These are phyloP conservation scores for Catocala fraxini DNA, from an alignment of 2,888 invertebrate genomes.

Conservation along the genomic window DNA sequence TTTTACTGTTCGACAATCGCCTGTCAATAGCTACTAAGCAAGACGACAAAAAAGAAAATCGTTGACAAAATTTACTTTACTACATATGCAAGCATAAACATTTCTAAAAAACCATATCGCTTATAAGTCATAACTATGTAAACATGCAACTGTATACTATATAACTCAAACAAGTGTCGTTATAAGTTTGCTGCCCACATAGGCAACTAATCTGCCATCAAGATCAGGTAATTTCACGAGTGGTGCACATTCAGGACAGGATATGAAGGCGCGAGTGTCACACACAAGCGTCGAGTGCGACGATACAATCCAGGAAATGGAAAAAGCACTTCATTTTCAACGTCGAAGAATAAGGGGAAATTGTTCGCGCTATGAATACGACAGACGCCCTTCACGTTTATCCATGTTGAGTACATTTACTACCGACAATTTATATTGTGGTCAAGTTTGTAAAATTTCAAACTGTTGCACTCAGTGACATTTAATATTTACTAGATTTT, in stretches of 20 bases:
- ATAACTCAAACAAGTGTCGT: background rate
- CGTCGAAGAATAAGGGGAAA: conserved; percentile 42
- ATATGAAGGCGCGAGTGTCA: conserved; percentile 45
- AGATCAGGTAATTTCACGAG: conserved; percentile 53
- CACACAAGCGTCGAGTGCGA: conserved; percentile 21
- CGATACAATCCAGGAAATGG: conserved; percentile 51
- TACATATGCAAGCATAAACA: too few relatives aligned
- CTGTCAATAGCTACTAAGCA: too few relatives aligned
- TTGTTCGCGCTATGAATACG: conserved; percentile 42
- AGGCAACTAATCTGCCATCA: conserved; percentile 46
- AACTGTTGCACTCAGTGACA: too few relatives aligned
- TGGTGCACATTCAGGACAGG: conserved; percentile 37
- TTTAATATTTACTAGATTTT: too few relatives aligned
- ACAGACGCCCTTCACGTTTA: conserved; percentile 5
- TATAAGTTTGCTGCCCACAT: conserved; percentile 19
- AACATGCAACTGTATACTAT: background rate
- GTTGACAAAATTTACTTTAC: too few relatives aligned
- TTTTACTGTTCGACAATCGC: too few relatives aligned
- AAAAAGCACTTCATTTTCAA: conserved; percentile 51
- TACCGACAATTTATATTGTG: background rate
- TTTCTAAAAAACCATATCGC: too few relatives aligned
- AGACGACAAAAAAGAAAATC: too few relatives aligned
- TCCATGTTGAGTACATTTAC: background rate
- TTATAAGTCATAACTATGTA: too few relatives aligned
- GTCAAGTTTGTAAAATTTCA: background rate